These are phyloP conservation scores for Craterocephalus amniculus DNA, from an alignment of 2,797 vertebrate species.

Conservation along the genomic window DNA sequence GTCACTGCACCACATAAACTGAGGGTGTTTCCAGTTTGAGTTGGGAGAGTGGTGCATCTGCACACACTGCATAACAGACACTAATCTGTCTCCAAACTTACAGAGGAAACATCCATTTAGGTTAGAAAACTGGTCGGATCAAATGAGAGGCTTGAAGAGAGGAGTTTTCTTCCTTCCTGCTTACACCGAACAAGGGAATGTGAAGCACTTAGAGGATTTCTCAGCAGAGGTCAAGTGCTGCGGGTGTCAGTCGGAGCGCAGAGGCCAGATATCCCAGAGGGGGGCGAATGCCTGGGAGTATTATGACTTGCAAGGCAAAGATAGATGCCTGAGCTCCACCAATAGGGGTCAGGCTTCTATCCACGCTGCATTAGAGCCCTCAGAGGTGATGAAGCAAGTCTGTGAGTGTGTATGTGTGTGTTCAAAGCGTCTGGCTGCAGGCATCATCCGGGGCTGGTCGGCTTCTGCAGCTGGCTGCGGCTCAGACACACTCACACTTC, in stretches of 20 bases:
- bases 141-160: slow-evolving; percentile 34
- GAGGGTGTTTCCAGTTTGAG: slow-evolving; percentile 35
- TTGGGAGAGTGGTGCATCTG: slow-evolving; percentile 43
- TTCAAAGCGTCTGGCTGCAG: slow-evolving; percentile 33
- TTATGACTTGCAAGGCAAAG: slow-evolving; percentile 41
- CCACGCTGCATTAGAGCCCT: slow-evolving; percentile 39
- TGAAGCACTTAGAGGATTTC: slow-evolving; percentile 57
- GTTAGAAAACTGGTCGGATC: slow-evolving; percentile 35
- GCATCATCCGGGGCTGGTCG: slow-evolving; percentile 50
- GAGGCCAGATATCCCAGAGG: slow-evolving; percentile 50
- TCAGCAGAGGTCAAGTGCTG: slow-evolving; percentile 59
- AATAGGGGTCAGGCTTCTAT: slow-evolving; percentile 82
- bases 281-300: slow-evolving; percentile 56
- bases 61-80: slow-evolving; percentile 43
- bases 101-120: slow-evolving; percentile 52
- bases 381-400: slow-evolving; percentile 22
- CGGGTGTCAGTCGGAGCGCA: slow-evolving; percentile 49
- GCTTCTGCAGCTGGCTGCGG: slow-evolving; percentile 48
- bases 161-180: slow-evolving; percentile 15
- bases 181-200: slow-evolving; percentile 59
- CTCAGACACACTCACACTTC: slow-evolving; percentile 49
- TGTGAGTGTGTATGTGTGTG: slow-evolving; percentile 8
- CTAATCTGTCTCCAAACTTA: slow-evolving; percentile 32
- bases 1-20: slow-evolving; percentile 33
- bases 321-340: slow-evolving; percentile 66